phyloP scores from a whole-genome alignment of 2,888 invertebrate species.

The Panorpa germanica region DNA sequence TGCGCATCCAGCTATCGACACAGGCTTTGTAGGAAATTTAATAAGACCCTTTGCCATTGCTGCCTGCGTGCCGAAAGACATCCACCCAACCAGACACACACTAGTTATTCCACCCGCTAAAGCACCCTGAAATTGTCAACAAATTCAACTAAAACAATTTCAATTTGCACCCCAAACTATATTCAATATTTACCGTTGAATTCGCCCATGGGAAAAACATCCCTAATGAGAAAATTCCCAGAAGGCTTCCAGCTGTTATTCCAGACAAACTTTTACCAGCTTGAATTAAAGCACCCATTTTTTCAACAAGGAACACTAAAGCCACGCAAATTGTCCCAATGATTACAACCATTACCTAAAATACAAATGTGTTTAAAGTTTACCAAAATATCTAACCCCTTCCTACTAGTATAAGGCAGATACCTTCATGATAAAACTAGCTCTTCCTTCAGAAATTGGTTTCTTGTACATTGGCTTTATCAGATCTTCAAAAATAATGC shows the following conservation, averaged over 20 bases:
- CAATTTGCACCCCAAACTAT: conserved; percentile 4
- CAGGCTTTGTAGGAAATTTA: conserved; percentile 35
- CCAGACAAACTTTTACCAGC: conserved; percentile 50
- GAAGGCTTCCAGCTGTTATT: conserved; percentile 49
- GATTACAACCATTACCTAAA: too few relatives aligned
- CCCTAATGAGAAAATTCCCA: conserved; percentile 51
- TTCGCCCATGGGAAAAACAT: conserved; percentile 51
- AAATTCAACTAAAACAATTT: not conserved
- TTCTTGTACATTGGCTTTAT: conserved; percentile 42
- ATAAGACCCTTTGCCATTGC: conserved; percentile 43
- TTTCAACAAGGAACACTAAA: conserved; percentile 50
- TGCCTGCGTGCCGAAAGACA: conserved; percentile 47
- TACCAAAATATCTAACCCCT: not conserved
- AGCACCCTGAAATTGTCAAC: conserved; percentile 32
- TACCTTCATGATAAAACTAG: conserved; percentile 47
- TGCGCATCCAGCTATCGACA: conserved; percentile 36
- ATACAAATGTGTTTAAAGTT: not conserved
- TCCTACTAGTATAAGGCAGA: not conserved
- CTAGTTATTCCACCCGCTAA: conserved; percentile 40
- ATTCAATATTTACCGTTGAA: conserved; percentile 29
- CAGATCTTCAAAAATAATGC: conserved; percentile 55
- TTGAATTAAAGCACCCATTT: conserved; percentile 49
- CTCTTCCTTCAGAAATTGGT: conserved; percentile 40
- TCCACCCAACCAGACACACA: conserved; percentile 42
- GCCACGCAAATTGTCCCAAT: conserved; percentile 42